Base-by-base conservation (phyloP, 1,140 invertebrate genomes). In the Lucilia sericata region DNA sequence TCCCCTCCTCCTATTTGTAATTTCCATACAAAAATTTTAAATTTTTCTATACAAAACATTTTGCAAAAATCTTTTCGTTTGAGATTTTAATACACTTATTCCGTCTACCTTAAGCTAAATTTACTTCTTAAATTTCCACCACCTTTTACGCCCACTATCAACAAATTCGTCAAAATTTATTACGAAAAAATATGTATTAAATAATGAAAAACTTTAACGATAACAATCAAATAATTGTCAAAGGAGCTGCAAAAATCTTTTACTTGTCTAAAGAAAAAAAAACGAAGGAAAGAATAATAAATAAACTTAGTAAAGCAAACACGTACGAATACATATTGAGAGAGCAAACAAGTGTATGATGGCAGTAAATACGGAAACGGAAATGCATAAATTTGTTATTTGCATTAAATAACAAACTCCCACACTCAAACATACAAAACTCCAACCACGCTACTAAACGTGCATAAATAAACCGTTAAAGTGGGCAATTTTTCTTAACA, bases 321-420 rank as follows among this genome's bases (percentile, higher is more conserved):
- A 70, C 65, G 65, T 70, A 70, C 65, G 65, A 9, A 19, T 25
- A n/a, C n/a, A n/a, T n/a, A 70, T 70, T 70, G 65, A 70, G 65
- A 70, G 65, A 70, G 19, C 65, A 70, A 70, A 70, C 65, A 70
- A 70, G 65, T 70, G 21, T 21, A 70, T 70, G 55, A 83, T 75
- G 21, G 65, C 74, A 74, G 49, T 47, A 83, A 83, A 78, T 70
- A 5, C 82, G 82, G 74, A 83, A 75, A 74, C 21, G 82, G 82
- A 83, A 76, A n/a, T 83, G 82, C 82, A 83, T 83, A 76, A 83
- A 83, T 83, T 83, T 83, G 82, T 83, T 83, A 83, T 83, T 76
- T 55, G 70, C 82, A 83, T 83, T 83, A 83, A 83, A 55, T 60
- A 36, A 49, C 25, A 82, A 55, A 30, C 49, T 55, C 25, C 34